Conservation (phyloP, 2,797 vertebrate genomes). For the Poliocrania exsul region DNA sequence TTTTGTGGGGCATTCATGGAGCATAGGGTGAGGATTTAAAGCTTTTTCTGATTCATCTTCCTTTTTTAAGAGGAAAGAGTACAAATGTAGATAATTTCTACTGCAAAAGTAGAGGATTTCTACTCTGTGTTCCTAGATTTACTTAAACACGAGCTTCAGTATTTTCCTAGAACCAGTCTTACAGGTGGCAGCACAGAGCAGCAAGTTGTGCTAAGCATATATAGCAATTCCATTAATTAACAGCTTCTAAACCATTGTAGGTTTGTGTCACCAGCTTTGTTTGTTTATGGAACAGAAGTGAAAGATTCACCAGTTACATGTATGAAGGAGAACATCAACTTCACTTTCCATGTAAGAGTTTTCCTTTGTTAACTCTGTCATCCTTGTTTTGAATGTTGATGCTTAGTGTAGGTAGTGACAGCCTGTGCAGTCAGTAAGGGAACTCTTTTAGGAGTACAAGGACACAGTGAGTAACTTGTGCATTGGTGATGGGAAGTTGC, state of each 20-base stretch:
- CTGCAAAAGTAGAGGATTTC: not conserved
- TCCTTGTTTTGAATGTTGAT: not conserved
- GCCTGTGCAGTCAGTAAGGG: not conserved
- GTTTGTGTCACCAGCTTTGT: constrained; percentile 84
- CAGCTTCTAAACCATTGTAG: constrained; percentile 52
- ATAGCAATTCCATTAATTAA: not conserved
- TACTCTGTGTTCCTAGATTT: not conserved
- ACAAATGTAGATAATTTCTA: not conserved
- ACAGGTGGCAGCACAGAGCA: not conserved
- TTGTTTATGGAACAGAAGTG: constrained; percentile 84
- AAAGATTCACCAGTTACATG: constrained; percentile 75
- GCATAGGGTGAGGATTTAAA: not conserved
- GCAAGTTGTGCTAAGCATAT: not conserved
- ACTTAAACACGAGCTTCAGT: not conserved
- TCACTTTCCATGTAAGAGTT: constrained; percentile 89
- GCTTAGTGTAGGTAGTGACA: not conserved
- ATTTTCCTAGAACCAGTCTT: not conserved
- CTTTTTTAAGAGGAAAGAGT: not conserved
- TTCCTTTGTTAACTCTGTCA: not conserved
- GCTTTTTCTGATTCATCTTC: not conserved
- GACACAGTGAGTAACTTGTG: not conserved
- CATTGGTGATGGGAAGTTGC: not conserved
- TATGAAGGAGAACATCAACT: constrained; percentile 86
- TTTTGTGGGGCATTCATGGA: not conserved
- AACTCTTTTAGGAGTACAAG: not conserved